phyloP scores from a whole-genome alignment of 2,888 invertebrate genomes.

The Leptothorax acervorum region DNA sequence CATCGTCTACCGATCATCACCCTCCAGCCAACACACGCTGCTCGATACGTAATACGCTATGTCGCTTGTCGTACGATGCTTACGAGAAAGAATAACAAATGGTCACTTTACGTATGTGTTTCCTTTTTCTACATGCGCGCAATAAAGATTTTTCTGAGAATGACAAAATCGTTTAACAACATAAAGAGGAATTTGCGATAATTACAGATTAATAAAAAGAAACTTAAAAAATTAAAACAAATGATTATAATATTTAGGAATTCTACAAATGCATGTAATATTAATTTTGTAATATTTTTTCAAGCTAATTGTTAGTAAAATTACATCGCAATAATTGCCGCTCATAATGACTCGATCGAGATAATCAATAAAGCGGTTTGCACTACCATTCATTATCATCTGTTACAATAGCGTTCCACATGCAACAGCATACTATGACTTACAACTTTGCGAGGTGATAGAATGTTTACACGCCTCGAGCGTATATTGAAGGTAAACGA shows the following conservation, averaged over 20 bases:
- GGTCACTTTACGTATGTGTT: background rate
- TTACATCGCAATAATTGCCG: background rate
- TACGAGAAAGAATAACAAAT: constrained; percentile 61
- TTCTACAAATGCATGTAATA: background rate
- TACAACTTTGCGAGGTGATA: constrained; percentile 44
- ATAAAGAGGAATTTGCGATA: background rate
- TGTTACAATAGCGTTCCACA: constrained; percentile 6
- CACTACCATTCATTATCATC: constrained; percentile 16
- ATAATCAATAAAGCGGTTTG: constrained; percentile 6
- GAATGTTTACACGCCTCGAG: constrained; percentile 41
- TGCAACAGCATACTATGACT: constrained; percentile 25
- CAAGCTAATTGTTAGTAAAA: background rate
- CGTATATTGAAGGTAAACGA: constrained; percentile 44
- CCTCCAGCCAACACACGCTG: constrained; percentile 48
- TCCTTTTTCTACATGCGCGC: background rate
- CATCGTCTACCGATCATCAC: constrained; percentile 69
- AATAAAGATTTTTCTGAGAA: background rate
- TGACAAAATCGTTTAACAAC: background rate
- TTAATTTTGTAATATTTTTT: background rate
- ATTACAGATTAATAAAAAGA: background rate
- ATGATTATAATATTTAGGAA: background rate
- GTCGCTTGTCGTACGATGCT: constrained; percentile 56
- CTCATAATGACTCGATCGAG: too few relatives aligned
- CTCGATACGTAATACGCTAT: constrained; percentile 60
- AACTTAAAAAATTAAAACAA: background rate